phyloP scores from a whole-genome alignment of 2,888 invertebrate species.

The Macaria liturata region DNA sequence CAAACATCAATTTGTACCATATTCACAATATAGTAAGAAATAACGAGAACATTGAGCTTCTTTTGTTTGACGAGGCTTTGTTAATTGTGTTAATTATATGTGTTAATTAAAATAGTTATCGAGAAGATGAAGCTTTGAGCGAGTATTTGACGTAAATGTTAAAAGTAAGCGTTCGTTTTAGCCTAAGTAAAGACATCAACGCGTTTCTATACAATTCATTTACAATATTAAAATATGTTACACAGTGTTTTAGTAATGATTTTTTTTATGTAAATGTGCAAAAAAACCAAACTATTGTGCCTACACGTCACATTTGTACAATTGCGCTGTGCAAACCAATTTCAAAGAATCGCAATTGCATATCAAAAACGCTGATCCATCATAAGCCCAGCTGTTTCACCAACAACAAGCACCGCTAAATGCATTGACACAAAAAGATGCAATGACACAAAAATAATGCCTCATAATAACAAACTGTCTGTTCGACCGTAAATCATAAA shows the following conservation, averaged over 20 bases:
- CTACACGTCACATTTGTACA: too few relatives aligned
- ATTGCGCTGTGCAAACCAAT: too few relatives aligned
- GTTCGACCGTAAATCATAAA: constrained; percentile 66
- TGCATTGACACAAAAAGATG: constrained; percentile 38
- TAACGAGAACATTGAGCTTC: constrained; percentile 40
- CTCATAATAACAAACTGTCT: constrained; percentile 55
- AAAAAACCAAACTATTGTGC: too few relatives aligned
- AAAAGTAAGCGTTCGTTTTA: not conserved
- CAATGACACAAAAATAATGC: constrained; percentile 45
- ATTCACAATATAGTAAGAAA: constrained; percentile 37
- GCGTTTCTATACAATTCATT: constrained; percentile 17
- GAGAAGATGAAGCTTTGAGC: constrained; percentile 29
- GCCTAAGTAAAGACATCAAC: constrained; percentile 21
- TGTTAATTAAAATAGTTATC: constrained; percentile 40
- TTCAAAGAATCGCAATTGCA: too few relatives aligned
- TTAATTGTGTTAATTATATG: constrained; percentile 44
- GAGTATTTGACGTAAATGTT: constrained; percentile 1
- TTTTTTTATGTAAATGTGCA: too few relatives aligned
- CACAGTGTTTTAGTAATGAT: too few relatives aligned
- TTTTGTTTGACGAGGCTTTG: constrained; percentile 42
- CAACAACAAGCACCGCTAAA: constrained; percentile 25
- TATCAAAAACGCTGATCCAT: too few relatives aligned
- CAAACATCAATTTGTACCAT: constrained; percentile 27
- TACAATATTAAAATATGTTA: too few relatives aligned
- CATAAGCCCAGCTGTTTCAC: not conserved